phyloP scores from a whole-genome alignment of 2,888 invertebrate genomes.

The Nomada goodeniana region DNA sequence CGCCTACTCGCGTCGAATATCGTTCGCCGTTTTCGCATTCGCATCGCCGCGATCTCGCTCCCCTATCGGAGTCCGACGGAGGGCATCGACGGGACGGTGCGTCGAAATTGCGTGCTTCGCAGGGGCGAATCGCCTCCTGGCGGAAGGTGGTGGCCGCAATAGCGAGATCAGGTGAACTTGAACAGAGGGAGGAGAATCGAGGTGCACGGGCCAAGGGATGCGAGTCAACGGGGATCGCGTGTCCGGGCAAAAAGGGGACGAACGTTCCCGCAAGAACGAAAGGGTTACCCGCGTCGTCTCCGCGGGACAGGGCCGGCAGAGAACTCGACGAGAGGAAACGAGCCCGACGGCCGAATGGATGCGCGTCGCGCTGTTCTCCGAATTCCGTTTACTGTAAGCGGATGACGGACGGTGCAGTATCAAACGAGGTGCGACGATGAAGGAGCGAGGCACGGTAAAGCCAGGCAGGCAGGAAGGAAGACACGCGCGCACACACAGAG shows the following conservation, averaged over 20 bases:
- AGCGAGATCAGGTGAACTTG: neutral
- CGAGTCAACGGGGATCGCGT: constrained; percentile 30
- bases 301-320: too few species aligned
- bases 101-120: constrained; percentile 87
- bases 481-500: too few species aligned
- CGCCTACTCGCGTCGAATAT: too few species aligned
- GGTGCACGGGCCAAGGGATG: constrained; percentile 7
- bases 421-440: constrained; percentile 68
- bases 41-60: too few species aligned
- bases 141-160: constrained; percentile 71
- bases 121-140: constrained; percentile 81
- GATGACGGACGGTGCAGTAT: constrained; percentile 54
- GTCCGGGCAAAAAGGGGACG: constrained; percentile 29
- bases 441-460: constrained; percentile 51
- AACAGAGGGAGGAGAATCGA: constrained; percentile 7
- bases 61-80: constrained; percentile 80
- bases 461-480: neutral
- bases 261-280: constrained; percentile 75
- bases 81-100: constrained; percentile 86
- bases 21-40: too few species aligned
- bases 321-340: neutral
- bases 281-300: too few species aligned
- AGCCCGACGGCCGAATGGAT: constrained; percentile 56
- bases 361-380: constrained; percentile 75
- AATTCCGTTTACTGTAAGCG: constrained; percentile 81